These are phyloP conservation scores for Liposcelis brunnea DNA, from an alignment of 2,888 invertebrate genomes.

Conservation along the genomic window DNA sequence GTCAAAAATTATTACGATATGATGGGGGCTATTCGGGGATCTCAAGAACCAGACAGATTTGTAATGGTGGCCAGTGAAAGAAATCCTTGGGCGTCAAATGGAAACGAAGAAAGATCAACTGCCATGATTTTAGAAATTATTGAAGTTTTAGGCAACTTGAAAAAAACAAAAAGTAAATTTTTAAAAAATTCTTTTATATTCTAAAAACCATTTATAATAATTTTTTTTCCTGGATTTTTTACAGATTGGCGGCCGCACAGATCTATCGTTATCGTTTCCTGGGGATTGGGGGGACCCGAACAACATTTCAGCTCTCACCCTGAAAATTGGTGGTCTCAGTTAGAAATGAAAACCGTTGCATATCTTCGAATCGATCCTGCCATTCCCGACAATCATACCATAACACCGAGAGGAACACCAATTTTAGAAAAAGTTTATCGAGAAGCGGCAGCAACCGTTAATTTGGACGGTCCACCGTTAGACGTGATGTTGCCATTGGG, in stretches of 20 bases:
- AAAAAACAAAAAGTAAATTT: slow-evolving; percentile 9
- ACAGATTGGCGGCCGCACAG: slow-evolving; percentile 3
- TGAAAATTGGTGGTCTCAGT: background rate
- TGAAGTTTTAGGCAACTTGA: slow-evolving; percentile 11
- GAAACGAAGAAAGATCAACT: slow-evolving; percentile 10
- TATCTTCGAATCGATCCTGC: background rate
- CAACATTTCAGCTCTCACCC: background rate
- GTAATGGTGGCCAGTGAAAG: slow-evolving; percentile 13
- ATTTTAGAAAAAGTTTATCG: background rate
- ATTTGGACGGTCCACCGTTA: background rate
- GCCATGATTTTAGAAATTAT: slow-evolving; percentile 14
- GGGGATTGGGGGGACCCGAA: background rate
- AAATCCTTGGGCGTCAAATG: slow-evolving; percentile 9
- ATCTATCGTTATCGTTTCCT: background rate
- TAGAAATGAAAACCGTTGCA: background rate
- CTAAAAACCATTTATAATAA: background rate
- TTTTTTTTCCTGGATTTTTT: background rate
- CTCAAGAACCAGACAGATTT: slow-evolving; percentile 14
- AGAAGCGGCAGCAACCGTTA: background rate
- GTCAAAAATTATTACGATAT: slow-evolving; percentile 12
- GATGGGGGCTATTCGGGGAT: slow-evolving; percentile 12
- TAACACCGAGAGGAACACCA: background rate
- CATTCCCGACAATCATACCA: background rate
- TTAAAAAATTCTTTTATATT: no score
- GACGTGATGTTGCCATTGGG: background rate